phyloP scores from a whole-genome alignment of 2,113 vertebrate genomes.

The Aix galericulata region DNA sequence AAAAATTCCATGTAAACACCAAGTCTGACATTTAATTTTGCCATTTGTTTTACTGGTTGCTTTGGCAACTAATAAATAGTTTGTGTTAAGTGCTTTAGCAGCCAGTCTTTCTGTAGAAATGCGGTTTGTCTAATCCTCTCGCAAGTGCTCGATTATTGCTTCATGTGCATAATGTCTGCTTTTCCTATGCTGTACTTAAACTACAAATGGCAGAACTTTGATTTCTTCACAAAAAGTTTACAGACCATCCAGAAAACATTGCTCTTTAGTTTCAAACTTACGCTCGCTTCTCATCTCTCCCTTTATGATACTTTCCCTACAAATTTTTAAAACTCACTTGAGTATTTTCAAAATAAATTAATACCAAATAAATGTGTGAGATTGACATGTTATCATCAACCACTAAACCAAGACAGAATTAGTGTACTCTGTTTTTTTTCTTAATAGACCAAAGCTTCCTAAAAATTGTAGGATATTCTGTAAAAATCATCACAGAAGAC shows the following conservation, averaged over 20 bases:
- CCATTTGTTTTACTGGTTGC: slow-evolving; percentile 71
- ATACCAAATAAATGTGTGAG: background rate
- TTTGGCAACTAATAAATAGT: slow-evolving; percentile 68
- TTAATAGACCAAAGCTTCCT: background rate
- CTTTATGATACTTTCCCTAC: background rate
- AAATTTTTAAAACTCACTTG: background rate
- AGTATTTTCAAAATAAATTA: background rate
- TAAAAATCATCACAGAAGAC: background rate
- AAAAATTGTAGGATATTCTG: background rate
- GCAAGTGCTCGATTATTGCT: slow-evolving; percentile 21
- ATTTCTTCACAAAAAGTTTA: background rate
- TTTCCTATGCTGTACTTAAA: background rate
- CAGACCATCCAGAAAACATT: background rate
- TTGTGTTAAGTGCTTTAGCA: slow-evolving; percentile 58
- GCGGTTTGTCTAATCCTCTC: slow-evolving; percentile 30
- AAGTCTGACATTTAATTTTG: slow-evolving; percentile 57
- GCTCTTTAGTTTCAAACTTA: background rate
- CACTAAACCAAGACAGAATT: background rate
- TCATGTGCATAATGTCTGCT: background rate
- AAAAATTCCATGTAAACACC: slow-evolving; percentile 63
- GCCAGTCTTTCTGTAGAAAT: slow-evolving; percentile 44
- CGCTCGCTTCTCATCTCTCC: background rate
- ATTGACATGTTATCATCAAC: background rate
- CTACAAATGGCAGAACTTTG: background rate
- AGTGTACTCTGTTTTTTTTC: background rate